Percentiles rank a stretch among this genome's conserved stretches.
Conservation (phyloP, 2,113 vertebrate species). For the Eptesicus fuscus region DNA sequence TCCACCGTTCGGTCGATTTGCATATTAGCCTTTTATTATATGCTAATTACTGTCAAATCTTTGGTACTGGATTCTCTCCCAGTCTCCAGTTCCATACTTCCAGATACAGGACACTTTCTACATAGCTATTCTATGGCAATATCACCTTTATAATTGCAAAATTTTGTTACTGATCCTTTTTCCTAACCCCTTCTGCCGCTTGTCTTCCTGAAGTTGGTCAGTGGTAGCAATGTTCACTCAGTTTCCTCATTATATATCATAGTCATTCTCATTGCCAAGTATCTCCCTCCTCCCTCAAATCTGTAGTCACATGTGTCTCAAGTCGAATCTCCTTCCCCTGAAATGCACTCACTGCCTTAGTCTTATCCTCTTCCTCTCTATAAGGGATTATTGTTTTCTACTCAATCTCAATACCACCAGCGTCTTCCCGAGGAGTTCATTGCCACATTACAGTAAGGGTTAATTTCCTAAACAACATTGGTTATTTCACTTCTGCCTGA, state of each 20-base stretch:
- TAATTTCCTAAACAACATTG: neutral
- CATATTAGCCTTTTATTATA: neutral
- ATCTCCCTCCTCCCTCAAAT: neutral
- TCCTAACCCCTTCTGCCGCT: neutral
- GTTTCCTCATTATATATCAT: neutral
- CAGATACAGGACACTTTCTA: neutral
- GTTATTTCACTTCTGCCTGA: slow-evolving; percentile 16
- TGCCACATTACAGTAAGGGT: neutral
- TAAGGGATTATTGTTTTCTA: neutral
- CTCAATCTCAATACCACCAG: neutral
- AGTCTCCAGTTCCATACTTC: neutral
- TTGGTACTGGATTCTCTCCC: neutral
- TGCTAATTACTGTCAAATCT: slow-evolving; percentile 33
- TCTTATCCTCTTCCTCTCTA: neutral
- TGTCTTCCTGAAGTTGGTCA: neutral
- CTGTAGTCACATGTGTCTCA: neutral
- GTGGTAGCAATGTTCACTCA: neutral
- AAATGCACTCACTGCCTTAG: neutral
- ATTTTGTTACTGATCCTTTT: neutral
- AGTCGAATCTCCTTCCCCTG: neutral
- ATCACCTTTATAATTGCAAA: neutral
- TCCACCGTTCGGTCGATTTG: too few species aligned
- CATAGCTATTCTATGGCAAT: neutral
- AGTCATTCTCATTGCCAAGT: neutral
- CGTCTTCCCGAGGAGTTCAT: neutral